Evolutionary conservation across 92 coral and sea anemone species (phyloP).

Genomic region (Porites evermanni): DNA sequence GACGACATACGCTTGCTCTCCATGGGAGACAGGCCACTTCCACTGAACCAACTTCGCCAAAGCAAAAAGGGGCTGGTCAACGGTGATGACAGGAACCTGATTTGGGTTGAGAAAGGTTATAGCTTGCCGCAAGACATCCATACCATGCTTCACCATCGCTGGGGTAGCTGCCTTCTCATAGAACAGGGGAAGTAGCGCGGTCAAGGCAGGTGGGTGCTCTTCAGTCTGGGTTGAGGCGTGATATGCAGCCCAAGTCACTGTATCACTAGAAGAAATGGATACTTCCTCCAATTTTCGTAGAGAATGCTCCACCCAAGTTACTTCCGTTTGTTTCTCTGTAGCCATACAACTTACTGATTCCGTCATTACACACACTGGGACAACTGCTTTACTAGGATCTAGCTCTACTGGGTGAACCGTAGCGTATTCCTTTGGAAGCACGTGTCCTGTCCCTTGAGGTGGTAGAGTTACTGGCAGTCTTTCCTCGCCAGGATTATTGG

Average conservation of each 20-base stretch:
- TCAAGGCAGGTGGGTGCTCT: slow-evolving; percentile 56
- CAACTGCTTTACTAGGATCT: slow-evolving; percentile 52
- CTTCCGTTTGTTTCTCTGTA: slow-evolving; percentile 52
- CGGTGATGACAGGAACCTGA: slow-evolving; percentile 56
- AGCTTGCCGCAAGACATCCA: no score
- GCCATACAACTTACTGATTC: slow-evolving; percentile 47
- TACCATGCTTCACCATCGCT: no score
- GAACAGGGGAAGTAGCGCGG: no score
- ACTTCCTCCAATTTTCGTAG: slow-evolving; percentile 30
- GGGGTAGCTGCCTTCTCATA: no score
- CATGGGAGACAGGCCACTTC: slow-evolving; percentile 69
- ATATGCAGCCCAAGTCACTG: slow-evolving; percentile 67
- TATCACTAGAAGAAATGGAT: slow-evolving; percentile 10
- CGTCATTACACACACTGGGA: slow-evolving; percentile 45
- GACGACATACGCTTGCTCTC: slow-evolving; percentile 59
- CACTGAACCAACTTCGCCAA: slow-evolving; percentile 69
- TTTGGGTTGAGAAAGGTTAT: slow-evolving; percentile 47
- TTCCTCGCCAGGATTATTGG: slow-evolving; percentile 16
- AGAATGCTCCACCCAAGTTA: slow-evolving; percentile 60
- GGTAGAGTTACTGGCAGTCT: slow-evolving; percentile 52
- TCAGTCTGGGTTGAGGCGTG: slow-evolving; percentile 41
- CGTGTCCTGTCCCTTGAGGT: slow-evolving; percentile 69
- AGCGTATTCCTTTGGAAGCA: slow-evolving; percentile 67
- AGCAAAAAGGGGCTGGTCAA: slow-evolving; percentile 77
- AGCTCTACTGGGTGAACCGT: slow-evolving; percentile 72